Evolutionary conservation across 2,888 invertebrate species (phyloP), one percentile per base, ranked within the genome.

Genomic region (Plagiodera versicolora): DNA sequence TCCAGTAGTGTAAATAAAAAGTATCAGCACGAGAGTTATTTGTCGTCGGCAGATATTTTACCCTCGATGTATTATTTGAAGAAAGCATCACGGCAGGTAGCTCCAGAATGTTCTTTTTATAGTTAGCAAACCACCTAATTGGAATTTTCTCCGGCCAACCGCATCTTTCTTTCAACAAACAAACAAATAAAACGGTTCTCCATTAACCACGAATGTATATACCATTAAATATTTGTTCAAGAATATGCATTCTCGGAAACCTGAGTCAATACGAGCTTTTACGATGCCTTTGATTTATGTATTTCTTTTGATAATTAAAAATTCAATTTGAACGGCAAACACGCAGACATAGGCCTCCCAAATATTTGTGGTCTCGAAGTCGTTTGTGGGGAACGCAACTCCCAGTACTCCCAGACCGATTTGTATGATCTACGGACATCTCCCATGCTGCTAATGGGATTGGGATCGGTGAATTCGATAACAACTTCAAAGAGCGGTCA

Each of bases 241-340:
- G 58, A 60, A 63, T 58, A 58, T 35, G 58, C 53, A 60, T 60
- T 58, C 57, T 55, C 56, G 56, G 55, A 55, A 52, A 49, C 51
- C 51, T 49, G 48, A 54, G 57, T 63, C 54, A 63, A 63, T 60
- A 60, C 14, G 47, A 58, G 59, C 53, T 50, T 64, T 64, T 56
- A 65, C 56, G 59, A 64, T 44, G 17, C 35, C 57, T 54, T 58
- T 58, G 62, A 65, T 65, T 60, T 52, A 65, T 60, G 51, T 48
- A 49, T 63, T 62, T 45, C 24, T 58, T 60, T 56, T 51, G 53
- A 58, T 64, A 58, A 59, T 61, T 64, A 59, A 61, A 61, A 56
- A 64, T 61, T 61, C 61, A 61, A 61, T 59, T 61, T 56, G 56
- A 56, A 64, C 30, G 56, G 56, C 56, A 64, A 64, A 64, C 54